These are phyloP conservation scores for Tribolium freemani DNA, from an alignment of 2,888 invertebrate species.

Conservation along the genomic window DNA sequence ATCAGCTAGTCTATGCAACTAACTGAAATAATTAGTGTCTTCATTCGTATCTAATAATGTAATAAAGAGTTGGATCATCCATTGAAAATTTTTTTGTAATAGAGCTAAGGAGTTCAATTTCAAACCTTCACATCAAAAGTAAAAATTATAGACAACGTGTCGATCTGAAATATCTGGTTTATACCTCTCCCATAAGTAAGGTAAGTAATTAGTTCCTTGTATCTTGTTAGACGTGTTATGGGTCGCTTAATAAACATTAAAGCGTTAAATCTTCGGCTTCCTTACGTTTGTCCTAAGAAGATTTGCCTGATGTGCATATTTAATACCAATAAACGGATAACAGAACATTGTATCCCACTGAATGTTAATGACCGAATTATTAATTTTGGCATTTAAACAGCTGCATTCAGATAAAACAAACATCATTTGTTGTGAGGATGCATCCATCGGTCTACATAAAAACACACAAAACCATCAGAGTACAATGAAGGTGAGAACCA, in stretches of 20 bases:
- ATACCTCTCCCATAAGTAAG: background rate
- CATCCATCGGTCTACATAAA: slow-evolving; percentile 33
- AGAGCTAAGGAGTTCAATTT: too few species aligned
- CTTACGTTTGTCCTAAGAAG: background rate
- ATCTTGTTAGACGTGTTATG: slow-evolving; percentile 4
- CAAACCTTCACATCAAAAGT: too few species aligned
- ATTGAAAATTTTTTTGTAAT: too few species aligned
- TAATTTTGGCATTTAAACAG: background rate
- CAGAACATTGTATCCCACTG: background rate
- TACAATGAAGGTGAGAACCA: slow-evolving; percentile 39
- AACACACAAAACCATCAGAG: slow-evolving; percentile 30
- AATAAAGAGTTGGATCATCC: too few species aligned
- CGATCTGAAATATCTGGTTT: background rate
- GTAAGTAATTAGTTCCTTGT: slow-evolving; percentile 4
- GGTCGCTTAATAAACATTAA: slow-evolving; percentile 6
- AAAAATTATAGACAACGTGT: background rate
- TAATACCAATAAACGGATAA: slow-evolving; percentile 1
- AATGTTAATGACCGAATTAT: background rate
- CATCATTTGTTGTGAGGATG: background rate
- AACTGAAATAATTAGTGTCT: too few species aligned
- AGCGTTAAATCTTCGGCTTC: slow-evolving; percentile 3
- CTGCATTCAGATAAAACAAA: background rate
- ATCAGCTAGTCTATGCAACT: too few species aligned
- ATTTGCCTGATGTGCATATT: slow-evolving; percentile 3
- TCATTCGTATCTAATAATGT: too few species aligned